Base-by-base conservation (phyloP, 2,888 invertebrate genomes). In the Trissolcus brochymenae region DNA sequence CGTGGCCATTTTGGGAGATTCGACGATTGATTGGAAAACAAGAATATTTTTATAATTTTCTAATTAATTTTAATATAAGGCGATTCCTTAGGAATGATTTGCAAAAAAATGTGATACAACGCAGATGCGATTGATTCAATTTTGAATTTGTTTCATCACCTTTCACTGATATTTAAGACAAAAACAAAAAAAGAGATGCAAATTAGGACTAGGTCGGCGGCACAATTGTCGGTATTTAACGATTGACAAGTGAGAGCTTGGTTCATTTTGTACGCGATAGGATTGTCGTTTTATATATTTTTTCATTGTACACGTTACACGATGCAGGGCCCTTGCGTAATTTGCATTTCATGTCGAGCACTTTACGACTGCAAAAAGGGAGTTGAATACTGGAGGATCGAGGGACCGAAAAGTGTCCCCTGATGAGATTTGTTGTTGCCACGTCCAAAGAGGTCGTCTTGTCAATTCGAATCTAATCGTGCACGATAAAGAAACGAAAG, bases 381-480 rank as follows among this genome's bases (percentile, higher is more conserved):
- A 46, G 16, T 19, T 21, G 21, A 7, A 59, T 7, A 21, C 46
- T 46, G 25, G 21, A 35, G 17, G 40, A 41, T 17, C 3, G n/a
- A 59, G 49, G 14, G n/a, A 49, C 35, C 43, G 35, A 16, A 13
- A 67, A 55, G 61, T 59, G 55, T 14, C 40, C 14, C 19, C 11
- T 51, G 16, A 51, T 9, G 51, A 53, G 53, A 71, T 61, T 66
- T 59, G 40, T 59, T 43, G 29, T 43, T 46, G 46, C n/a, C 17
- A 56, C 46, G 49, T 59, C 61, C 29, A 25, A 46, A 54, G 57
- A 35, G 21, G 70, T 77, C 68, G 54, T 72, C 72, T 71, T 72
- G 73, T 77, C 73, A 77, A 77, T 77, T 77, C 54, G 65, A 68
- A 73, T 68, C 19, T 49, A 59, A 61, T 62, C 62, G 64, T 64